phyloP scores from a whole-genome alignment of 2,113 vertebrate genomes.

The Sporophila hypoxantha region DNA sequence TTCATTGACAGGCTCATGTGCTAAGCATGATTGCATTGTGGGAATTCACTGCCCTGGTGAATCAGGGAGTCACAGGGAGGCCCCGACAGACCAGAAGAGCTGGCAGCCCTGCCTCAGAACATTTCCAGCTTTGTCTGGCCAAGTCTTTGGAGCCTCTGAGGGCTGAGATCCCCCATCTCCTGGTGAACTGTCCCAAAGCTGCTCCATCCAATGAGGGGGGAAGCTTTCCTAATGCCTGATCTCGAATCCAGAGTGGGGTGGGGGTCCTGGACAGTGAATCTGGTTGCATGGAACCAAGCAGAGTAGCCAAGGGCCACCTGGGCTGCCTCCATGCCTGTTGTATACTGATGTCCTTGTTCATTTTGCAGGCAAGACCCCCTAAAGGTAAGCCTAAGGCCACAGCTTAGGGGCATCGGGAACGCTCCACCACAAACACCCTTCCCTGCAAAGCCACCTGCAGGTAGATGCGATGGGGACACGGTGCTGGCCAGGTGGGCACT shows the following conservation, averaged over 20 bases:
- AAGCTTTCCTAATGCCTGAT: not conserved
- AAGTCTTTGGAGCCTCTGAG: not conserved
- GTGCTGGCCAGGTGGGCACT: not conserved
- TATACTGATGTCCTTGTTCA: not conserved
- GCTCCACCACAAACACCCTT: not conserved
- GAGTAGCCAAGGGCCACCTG: accelerated
- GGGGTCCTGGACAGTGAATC: not conserved
- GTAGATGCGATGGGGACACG: accelerated
- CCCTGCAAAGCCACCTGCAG: not conserved
- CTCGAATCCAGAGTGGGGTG: accelerated
- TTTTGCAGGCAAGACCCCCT: conserved; percentile 48
- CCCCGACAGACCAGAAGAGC: not conserved
- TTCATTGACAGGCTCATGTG: not conserved
- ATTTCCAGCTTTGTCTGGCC: not conserved
- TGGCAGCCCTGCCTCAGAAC: not conserved
- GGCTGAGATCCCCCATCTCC: not conserved
- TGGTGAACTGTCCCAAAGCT: not conserved
- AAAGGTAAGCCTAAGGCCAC: not conserved
- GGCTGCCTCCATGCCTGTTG: not conserved
- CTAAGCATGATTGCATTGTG: accelerated
- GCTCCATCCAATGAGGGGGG: not conserved
- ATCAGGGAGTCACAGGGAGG: not conserved
- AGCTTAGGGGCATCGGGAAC: not conserved
- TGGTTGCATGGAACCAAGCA: not conserved
- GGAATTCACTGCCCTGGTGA: not conserved